Base-by-base conservation (phyloP, 2,888 invertebrate species). In the Rhamphomyia laevipes region DNA sequence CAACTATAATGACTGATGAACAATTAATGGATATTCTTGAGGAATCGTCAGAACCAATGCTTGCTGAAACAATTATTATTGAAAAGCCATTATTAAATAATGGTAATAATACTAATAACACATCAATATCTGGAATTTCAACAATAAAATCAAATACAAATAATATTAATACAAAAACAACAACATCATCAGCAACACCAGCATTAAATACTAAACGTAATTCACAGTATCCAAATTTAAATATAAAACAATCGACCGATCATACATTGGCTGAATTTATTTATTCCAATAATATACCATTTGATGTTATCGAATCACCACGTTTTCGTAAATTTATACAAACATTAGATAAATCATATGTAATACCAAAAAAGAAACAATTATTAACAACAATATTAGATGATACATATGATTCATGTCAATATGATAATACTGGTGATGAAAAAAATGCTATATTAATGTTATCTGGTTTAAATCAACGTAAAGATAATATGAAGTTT, bases 391-490 rank as follows among this genome's bases (percentile, higher is more conserved):
- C 17, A 18, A 40, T 40, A 13, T 18, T 40, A 18, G 40, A 40
- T 12, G 40, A 40, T 13, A 40, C 18, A 13, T 18, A 40, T 40
- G 40, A 40, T 12, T 18, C 40, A 12, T 40, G 40, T 18, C 11
- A 12, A 18, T 40, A 40, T 18, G 40, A 18, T 12, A 12, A 18
- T 40, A 18, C 11, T 18, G 21, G 12, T 12, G 18, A 41, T 2
- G 46, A 49, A 35, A 41, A 46, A 23, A 23, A 41, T 23, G 49
- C 35, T 12, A 21, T 46, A 15, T 21, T 50, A 18, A 11, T 50
- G 21, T 37, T 50, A 23, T 40, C 37, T n/a, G 50, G 50, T 13
- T 46, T 45, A 46, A 50, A 46, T 13, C 38, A 37, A 21, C 27
- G 17, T 30, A 37, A 42, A 21, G 37, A 38, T 9, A 43, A 21